Evolutionary conservation across 2,888 invertebrate species (phyloP), one percentile per base, ranked within the genome.

Genomic region (Euzetes globulus): DNA sequence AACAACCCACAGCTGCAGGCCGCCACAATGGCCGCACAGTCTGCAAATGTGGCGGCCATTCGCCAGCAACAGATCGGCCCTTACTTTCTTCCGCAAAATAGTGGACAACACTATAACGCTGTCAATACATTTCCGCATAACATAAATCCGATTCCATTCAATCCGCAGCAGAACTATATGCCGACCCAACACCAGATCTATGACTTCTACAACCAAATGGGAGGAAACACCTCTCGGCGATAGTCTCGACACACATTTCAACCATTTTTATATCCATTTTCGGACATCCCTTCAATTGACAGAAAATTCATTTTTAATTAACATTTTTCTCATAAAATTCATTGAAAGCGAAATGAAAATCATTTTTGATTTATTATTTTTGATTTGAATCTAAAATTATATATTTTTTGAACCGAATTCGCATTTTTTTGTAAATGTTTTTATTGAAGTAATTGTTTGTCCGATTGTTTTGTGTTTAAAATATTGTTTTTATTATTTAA

Each of bases 131-230:
- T 68, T 37, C 19, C 68, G 13, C 68, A 68, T 41, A 68, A 68
- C 41, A 41, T 68, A 9, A 37, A n/a, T 37, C 15, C 17, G 9
- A n/a, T 65, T 65, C 19, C 27, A 68, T 41, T 41, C 45, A 41
- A 6, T 68, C 68, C 37, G 17, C 68, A 68, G 19, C 68, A 68
- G 45, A 68, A 68, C 41, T 68, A 37, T 41, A 68, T 68, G 41
- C 37, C 37, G 37, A 37, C 68, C 7, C 41, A 37, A 6, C 33
- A 37, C 13, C 68, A 37, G 37, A 19, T 68, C n/a, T 68, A 68
- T 33, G 45, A 68, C 68, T 68, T 37, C 19, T 68, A 63, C 17
- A 63, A 68, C 19, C 68, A 68, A 41, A 68, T 68, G 68, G 68
- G 68, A 37, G 45, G 45, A 2, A 33, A 68, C 45, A 41, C 37